Base-by-base conservation (phyloP, 2,888 invertebrate species). In the Nephrotoma appendiculata region DNA sequence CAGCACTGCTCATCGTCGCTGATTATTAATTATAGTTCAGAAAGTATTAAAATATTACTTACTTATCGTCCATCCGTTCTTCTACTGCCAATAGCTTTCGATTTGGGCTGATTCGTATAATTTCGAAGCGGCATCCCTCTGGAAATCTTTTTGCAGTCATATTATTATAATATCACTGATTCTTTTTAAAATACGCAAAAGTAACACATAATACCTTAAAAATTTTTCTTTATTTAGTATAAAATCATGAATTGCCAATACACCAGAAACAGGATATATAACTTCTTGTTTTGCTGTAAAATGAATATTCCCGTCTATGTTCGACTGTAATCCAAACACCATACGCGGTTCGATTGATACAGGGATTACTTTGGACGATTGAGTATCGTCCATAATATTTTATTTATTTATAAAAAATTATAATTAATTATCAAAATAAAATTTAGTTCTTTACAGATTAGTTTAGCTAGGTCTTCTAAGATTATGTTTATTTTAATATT, bases 221-320 rank as follows among this genome's bases (percentile, higher is more conserved):
- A 95, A 95, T 89, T 94, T 94, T 90, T 97, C 97, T 88, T 94
- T 94, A 89, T 94, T 94, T 89, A 94, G 93, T 6, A 93, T 92
- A 90, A 94, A 94, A 90, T 96, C 95, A 89, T 97, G 96, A 87
- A 96, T 92, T 0, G 95, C 94, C 86, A 97, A 91, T 0, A 95
- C 95, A 86, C 95, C 95, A 86, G 96, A 97, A 44, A 95, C 95
- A 0, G 96, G 96, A 91, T 97, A 97, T 86, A 96, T 92, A 57
- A 97, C 93, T 89, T 96, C 96, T 42, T 95, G 94, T 89, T 95
- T 96, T 31, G 94, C 93, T 87, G 95, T 91, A 89, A 94, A 96
- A 90, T 95, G 94, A 6, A 94, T 94, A 90, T 96, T 96, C 87
- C 95, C 95, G 88, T 93, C 92, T 87, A 94, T 90, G 88, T 91